Base-by-base conservation (phyloP, 30 jellyfish, hydroid and myxozoan genomes). In the Chironex yamaguchii region DNA sequence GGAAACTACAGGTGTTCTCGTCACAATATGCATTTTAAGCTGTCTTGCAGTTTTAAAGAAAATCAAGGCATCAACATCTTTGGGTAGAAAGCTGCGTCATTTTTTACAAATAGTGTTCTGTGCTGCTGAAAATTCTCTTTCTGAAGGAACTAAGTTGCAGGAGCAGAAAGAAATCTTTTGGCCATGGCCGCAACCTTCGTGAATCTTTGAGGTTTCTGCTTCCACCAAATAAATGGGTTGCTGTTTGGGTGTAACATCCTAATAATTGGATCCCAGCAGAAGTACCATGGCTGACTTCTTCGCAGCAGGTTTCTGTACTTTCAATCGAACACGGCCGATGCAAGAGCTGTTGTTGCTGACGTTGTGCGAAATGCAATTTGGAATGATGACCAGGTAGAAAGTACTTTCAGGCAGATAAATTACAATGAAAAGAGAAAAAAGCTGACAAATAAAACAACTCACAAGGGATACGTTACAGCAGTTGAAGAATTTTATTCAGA, bases 101-200 rank as follows among this genome's bases (percentile, higher is more conserved):
- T 83, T 83, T 42, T 68, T 70, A 6, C 67, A 29, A 31, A 83
- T 87, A 9, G 69, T 48, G 88, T 67, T 83, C 2, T 87, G 87
- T 1, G 88, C 32, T 28, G 87, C 81, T 0, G 91, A 81, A 52
- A 67, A 79, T 21, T 32, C 86, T 81, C 91, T 65, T 42, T 81
- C 91, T 1, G 93, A 83, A n/a, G 93, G 70, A 20, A 70, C 87
- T 26, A 87, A 2, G 88, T 83, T 6, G 89, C 25, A 29, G 92
- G 92, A 0, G 79, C 80, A 67, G 81, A 68, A 42, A 83, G 49
- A 70, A 0, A 83, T 68, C 62, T 83, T 31, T 35, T 49, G n/a
- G 93, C 93, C 30, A 66, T 63, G 12, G 49, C 29, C 3, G 87
- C 68, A 50, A 83, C 79, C 71, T 67, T 68, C 0, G 93, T 54